phyloP scores from a whole-genome alignment of 2,113 vertebrate species.

The Nothoprocta pentlandii region DNA sequence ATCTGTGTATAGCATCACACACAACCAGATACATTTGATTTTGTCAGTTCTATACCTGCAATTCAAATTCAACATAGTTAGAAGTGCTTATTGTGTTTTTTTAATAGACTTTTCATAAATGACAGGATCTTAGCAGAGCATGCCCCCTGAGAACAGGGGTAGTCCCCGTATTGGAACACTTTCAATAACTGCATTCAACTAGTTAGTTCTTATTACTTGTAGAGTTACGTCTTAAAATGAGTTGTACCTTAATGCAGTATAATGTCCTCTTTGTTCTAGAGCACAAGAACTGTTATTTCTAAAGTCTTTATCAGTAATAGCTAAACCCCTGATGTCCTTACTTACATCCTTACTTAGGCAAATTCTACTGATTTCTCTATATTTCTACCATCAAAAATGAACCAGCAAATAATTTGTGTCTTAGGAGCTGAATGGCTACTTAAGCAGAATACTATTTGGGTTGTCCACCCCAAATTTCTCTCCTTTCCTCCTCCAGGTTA shows the following conservation, averaged over 20 bases:
- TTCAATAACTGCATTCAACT: background rate
- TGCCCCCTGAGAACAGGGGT: background rate
- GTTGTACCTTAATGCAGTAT: background rate
- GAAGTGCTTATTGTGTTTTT: background rate
- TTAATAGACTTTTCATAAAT: background rate
- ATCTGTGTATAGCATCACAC: background rate
- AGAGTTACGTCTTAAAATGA: background rate
- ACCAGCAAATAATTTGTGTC: background rate
- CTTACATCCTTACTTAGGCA: background rate
- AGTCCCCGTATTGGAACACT: background rate
- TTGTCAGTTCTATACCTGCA: background rate
- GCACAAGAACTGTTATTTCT: background rate
- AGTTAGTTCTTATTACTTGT: background rate
- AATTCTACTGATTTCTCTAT: background rate
- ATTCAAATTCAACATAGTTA: background rate
- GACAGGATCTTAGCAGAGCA: background rate
- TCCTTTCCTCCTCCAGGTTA: background rate
- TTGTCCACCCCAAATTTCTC: conserved; percentile 1
- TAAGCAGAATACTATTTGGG: background rate
- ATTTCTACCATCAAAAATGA: conserved; percentile 19
- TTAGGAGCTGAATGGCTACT: background rate
- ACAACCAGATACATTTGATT: background rate
- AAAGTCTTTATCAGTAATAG: conserved; percentile 12
- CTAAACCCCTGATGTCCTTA: background rate
- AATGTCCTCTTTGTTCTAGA: background rate